Base-by-base conservation (phyloP, 2,113 vertebrate genomes). In the Falco punctatus region DNA sequence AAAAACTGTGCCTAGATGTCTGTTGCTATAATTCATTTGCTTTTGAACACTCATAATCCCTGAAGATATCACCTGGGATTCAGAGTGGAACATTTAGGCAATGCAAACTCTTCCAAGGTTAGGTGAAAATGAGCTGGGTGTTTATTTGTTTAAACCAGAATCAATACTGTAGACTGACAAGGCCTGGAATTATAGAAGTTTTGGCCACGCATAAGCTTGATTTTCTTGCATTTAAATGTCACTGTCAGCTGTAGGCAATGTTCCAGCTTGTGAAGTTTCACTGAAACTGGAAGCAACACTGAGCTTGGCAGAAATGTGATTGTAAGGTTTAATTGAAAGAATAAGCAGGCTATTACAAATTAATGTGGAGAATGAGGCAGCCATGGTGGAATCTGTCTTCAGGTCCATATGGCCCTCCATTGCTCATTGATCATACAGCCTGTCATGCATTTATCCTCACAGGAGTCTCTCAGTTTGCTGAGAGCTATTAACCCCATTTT, bases 211-310 rank as follows among this genome's bases (percentile, higher is more conserved):
- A 72, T 30, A 54, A 95, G 55, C 87, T 89, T 75, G 89, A 81
- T 92, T 92, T 96, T 91, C 92, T 94, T 91, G n/a, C 84, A 86
- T 97, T 92, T 96, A 91, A 95, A 96, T 95, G 79, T 92, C 95
- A 73, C 92, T 96, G 96, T 94, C 92, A 96, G 87, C 70, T 94
- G 91, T 62, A 95, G 96, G 95, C 95, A 97, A 71, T 12, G 81
- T 82, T 96, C 95, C 96, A 97, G 89, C 92, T 92, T 82, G 89
- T 6, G 27, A 95, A 97, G 91, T 96, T 97, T 97, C 66, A 48
- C 86, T 92, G 95, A 75, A 91, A 94, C 81, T 85, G 91, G 84
- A 96, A 89, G 91, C 87, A 97, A 72, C 59, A 62, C 91, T 91
- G 89, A 95, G 81, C 94, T 97, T 96, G 96, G 94, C 96, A 97